Evolutionary conservation across 2,113 vertebrate species (phyloP).

Genomic region (Felis chaus): DNA sequence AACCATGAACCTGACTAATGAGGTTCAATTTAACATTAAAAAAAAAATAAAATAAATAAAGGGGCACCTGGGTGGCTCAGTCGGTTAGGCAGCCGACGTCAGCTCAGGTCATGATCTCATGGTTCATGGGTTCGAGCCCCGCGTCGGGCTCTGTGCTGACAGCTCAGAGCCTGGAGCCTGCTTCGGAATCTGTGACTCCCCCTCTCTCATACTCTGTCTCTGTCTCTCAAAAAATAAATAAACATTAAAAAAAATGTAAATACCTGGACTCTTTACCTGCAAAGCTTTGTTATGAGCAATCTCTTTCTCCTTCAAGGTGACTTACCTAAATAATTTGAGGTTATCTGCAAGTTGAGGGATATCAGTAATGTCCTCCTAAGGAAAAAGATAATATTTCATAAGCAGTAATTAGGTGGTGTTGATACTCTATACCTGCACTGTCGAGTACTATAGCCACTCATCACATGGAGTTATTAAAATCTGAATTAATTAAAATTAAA

Average conservation of each 20-base stretch:
- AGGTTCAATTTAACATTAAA: not conserved
- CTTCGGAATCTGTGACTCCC: too few relatives aligned
- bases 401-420: not conserved
- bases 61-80: too few relatives aligned
- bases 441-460: not conserved
- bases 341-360: slow-evolving; percentile 95
- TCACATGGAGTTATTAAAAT: not conserved
- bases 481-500: not conserved
- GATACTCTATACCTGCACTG: accelerated
- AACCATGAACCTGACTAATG: not conserved
- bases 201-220: too few relatives aligned
- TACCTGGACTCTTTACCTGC: not conserved
- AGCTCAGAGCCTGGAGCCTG: too few relatives aligned
- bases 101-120: too few relatives aligned
- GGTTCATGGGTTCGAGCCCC: too few relatives aligned
- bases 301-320: slow-evolving; percentile 32
- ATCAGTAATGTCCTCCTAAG: slow-evolving; percentile 98
- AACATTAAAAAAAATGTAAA: not conserved
- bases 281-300: slow-evolving; percentile 10
- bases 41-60: too few relatives aligned
- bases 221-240: too few relatives aligned
- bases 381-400: slow-evolving; percentile 72
- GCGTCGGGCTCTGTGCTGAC: too few relatives aligned
- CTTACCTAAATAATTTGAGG: slow-evolving; percentile 96
- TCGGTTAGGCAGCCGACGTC: too few relatives aligned